phyloP scores from a whole-genome alignment of 2,113 vertebrate species.

The Pollimyrus isidori region DNA sequence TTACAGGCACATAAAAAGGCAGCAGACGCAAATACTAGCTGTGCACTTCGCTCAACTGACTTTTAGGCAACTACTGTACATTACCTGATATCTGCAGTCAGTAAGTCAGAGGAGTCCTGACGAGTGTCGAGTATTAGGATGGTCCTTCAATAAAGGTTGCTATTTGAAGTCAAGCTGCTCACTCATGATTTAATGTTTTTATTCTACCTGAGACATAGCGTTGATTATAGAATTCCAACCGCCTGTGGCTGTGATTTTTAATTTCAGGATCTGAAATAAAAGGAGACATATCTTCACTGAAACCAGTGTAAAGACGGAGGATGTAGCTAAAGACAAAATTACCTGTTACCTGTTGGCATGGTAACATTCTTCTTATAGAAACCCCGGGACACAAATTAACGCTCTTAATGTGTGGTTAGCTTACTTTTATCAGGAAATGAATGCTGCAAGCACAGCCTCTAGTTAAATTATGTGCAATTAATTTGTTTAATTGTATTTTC shows the following conservation, averaged over 20 bases:
- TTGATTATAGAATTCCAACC: not conserved
- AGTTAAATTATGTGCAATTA: constrained; percentile 34
- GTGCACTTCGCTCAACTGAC: not conserved
- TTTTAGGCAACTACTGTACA: not conserved
- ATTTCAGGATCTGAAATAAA: not conserved
- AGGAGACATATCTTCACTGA: not conserved
- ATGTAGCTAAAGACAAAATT: not conserved
- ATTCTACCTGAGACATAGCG: not conserved
- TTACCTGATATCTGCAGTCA: not conserved
- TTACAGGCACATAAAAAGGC: not conserved
- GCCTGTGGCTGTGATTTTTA: not conserved
- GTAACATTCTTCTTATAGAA: not conserved
- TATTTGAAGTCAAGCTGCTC: not conserved
- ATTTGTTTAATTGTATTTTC: constrained; percentile 29
- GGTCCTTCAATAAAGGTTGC: not conserved
- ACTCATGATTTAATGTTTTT: not conserved
- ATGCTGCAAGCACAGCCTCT: constrained; percentile 20
- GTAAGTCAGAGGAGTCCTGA: not conserved
- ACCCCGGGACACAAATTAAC: constrained; percentile 29
- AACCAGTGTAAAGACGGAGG: not conserved
- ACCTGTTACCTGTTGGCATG: not conserved
- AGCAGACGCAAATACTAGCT: not conserved
- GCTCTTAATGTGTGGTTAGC: constrained; percentile 35
- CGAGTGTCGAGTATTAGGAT: not conserved
- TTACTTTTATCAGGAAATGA: constrained; percentile 20